Conservation (phyloP, 2,113 vertebrate species). For the Casuarius casuarius region DNA sequence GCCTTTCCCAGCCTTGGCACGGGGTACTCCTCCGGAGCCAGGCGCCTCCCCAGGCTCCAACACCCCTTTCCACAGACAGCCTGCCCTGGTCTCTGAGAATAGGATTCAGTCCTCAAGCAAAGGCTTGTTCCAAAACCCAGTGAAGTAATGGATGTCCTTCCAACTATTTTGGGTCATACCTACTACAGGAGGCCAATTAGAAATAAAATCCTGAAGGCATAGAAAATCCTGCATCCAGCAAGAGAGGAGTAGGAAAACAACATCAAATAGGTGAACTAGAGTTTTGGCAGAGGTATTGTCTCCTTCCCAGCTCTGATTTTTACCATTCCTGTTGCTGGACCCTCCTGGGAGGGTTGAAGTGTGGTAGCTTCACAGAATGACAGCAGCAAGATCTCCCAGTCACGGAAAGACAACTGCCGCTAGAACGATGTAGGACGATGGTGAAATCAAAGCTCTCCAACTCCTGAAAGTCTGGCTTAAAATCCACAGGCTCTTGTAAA, state of each 20-base stretch:
- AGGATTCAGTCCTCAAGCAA: background rate
- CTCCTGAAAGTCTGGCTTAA: constrained; percentile 5
- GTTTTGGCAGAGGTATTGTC: background rate
- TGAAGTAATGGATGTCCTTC: background rate
- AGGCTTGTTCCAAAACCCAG: background rate
- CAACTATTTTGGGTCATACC: background rate
- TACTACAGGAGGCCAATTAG: background rate
- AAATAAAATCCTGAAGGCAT: background rate
- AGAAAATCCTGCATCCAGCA: background rate
- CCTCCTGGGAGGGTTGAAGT: background rate
- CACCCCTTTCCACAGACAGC: background rate
- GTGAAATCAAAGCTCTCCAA: background rate
- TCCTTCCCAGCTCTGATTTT: background rate
- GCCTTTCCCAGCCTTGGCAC: background rate
- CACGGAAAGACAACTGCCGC: background rate
- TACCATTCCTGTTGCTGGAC: background rate
- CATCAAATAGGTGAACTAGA: background rate
- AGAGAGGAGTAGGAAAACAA: background rate
- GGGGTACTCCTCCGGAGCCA: background rate
- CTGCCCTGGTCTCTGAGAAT: background rate
- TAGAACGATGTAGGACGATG: background rate
- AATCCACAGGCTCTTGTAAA: constrained; percentile 25
- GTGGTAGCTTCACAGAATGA: background rate
- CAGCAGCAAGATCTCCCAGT: background rate
- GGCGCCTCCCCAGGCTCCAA: background rate